These are phyloP conservation scores for Lagopus muta DNA, from an alignment of 2,113 vertebrate genomes.

Conservation along the genomic window DNA sequence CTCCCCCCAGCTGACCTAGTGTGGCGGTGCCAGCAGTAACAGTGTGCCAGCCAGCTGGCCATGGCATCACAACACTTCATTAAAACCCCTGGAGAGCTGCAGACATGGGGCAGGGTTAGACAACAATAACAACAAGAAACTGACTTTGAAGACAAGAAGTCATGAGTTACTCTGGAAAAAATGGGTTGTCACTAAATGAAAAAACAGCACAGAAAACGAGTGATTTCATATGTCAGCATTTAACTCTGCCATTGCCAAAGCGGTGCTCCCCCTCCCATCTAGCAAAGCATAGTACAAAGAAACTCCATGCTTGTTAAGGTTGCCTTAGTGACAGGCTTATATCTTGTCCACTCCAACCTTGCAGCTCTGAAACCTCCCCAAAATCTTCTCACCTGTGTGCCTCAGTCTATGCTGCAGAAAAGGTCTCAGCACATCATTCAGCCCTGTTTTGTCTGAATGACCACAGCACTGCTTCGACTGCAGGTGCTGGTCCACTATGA, in stretches of 20 bases:
- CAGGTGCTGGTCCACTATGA: not conserved
- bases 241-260: not conserved
- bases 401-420: not conserved
- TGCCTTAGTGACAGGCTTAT: not conserved
- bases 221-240: conserved; percentile 18
- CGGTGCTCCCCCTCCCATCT: not conserved
- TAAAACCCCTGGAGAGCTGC: not conserved
- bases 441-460: fast-evolving
- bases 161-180: not conserved
- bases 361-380: not conserved
- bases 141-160: not conserved
- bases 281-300: not conserved
- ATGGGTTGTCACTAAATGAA: not conserved
- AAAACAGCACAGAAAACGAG: not conserved
- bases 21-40: conserved; percentile 17
- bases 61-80: not conserved
- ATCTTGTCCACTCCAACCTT: not conserved
- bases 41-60: conserved; percentile 16
- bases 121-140: not conserved
- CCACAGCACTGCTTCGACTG: not conserved
- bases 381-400: not conserved
- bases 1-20: not conserved
- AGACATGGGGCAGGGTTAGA: not conserved
- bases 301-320: not conserved
- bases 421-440: not conserved